A percentile compares a stretch with the other conserved stretches of the same genome.
Conservation (phyloP, 2,888 invertebrate genomes). For the Spatulosminthurus flaviceps region DNA sequence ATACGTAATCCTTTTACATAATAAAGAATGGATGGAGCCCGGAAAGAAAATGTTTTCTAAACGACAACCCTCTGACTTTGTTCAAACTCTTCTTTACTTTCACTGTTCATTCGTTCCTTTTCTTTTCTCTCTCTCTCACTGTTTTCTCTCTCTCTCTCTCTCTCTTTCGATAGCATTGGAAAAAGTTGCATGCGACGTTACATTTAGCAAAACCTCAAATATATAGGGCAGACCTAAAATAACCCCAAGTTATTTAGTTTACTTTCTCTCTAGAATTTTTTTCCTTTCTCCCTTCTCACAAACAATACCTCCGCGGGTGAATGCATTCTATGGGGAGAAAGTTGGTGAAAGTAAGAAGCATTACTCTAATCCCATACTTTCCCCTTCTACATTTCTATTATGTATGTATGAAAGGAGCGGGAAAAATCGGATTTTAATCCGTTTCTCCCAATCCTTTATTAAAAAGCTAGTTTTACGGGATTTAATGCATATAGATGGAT, state of each 20-base stretch:
- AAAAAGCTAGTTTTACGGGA: too few species aligned
- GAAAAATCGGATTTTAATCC: too few species aligned
- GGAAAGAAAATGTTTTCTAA: slow-evolving; percentile 25
- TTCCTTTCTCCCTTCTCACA: neutral
- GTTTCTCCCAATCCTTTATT: too few species aligned
- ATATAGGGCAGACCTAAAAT: slow-evolving; percentile 18
- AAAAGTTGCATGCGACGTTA: slow-evolving; percentile 10
- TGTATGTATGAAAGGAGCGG: too few species aligned
- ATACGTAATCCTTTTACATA: slow-evolving; percentile 29
- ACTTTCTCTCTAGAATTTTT: neutral
- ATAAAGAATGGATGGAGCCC: slow-evolving; percentile 27
- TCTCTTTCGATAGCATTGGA: neutral
- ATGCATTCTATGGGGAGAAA: neutral
- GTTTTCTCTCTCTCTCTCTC: neutral
- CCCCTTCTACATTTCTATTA: too few species aligned
- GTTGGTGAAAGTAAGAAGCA: neutral
- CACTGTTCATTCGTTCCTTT: neutral
- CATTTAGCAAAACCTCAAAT: slow-evolving; percentile 14
- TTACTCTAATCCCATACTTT: too few species aligned
- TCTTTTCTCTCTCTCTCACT: too few species aligned
- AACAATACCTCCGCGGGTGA: neutral
- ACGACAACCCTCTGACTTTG: neutral
- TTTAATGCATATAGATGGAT: too few species aligned
- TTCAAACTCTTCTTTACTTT: neutral
- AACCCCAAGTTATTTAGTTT: slow-evolving; percentile 9